These are phyloP conservation scores for Erithacus rubecula DNA, from an alignment of 2,797 vertebrate species.

Conservation along the genomic window DNA sequence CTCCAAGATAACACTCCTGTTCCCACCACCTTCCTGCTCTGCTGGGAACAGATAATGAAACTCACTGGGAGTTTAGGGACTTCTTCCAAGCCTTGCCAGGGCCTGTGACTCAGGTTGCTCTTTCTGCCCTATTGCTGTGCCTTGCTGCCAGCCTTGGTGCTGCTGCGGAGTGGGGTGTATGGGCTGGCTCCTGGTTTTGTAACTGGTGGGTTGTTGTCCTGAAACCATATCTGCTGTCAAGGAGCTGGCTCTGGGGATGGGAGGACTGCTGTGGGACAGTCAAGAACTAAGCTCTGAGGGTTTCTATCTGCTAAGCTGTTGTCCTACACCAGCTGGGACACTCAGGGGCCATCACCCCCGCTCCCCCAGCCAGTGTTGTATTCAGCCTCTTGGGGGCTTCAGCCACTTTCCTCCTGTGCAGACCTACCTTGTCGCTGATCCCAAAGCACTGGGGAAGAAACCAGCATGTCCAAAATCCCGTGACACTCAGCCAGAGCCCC, in stretches of 20 bases:
- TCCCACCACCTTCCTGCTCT: not conserved
- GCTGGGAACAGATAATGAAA: not conserved
- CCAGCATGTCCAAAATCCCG: not conserved
- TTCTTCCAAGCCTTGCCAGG: not conserved
- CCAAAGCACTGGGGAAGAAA: not conserved
- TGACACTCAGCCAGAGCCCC: not conserved
- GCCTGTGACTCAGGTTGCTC: not conserved
- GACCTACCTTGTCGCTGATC: not conserved
- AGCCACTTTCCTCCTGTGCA: not conserved
- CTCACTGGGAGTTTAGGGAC: not conserved
- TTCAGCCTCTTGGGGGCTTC: not conserved
- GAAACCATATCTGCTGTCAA: not conserved
- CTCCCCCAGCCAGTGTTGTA: not conserved
- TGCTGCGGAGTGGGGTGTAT: too few species aligned
- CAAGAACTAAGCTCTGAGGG: too few species aligned
- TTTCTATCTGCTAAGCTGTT: fast-evolving
- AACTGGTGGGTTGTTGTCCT: not conserved
- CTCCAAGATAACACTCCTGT: not conserved
- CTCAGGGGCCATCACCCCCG: not conserved
- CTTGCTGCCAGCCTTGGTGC: fast-evolving
- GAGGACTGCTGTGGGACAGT: not conserved
- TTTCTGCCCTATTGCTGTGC: not conserved
- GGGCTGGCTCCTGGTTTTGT: not conserved
- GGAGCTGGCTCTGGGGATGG: not conserved
- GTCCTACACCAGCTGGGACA: not conserved